Percentiles rank a stretch among this genome's conserved stretches.
Conservation (phyloP, 2,888 invertebrate genomes). For the Brassicogethes aeneus region DNA sequence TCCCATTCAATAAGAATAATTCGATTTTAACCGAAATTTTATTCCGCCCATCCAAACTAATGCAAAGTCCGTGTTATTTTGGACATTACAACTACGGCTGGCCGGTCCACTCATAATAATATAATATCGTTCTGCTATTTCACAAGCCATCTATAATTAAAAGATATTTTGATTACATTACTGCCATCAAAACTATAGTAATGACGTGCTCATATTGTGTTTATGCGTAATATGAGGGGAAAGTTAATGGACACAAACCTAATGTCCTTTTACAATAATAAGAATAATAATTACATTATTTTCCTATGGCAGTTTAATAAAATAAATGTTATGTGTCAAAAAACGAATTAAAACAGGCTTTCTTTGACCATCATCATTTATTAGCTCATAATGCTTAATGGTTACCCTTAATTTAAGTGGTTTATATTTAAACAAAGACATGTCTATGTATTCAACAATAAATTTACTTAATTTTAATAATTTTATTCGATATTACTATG, state of each 20-base stretch:
- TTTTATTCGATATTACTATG: too few relatives aligned
- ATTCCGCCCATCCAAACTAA: background rate
- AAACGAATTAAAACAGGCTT: too few relatives aligned
- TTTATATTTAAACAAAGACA: too few relatives aligned
- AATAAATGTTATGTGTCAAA: too few relatives aligned
- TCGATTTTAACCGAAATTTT: background rate
- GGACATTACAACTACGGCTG: background rate
- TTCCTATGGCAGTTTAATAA: too few relatives aligned
- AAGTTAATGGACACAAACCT: background rate
- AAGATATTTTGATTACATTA: background rate
- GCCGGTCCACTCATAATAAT: background rate
- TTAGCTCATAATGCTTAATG: too few relatives aligned
- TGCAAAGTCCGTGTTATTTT: background rate
- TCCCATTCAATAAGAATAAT: background rate
- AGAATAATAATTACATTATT: background rate
- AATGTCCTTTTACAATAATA: background rate
- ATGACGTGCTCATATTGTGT: slow-evolving; percentile 1
- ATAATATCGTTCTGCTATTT: background rate
- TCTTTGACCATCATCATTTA: too few relatives aligned
- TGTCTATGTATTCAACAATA: too few relatives aligned
- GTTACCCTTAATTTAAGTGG: too few relatives aligned
- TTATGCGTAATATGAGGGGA: background rate
- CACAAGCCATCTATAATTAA: background rate
- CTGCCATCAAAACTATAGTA: background rate
- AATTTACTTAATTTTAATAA: too few relatives aligned